Conservation (phyloP, 2,797 vertebrate species). For the Cichlasoma orientale region DNA sequence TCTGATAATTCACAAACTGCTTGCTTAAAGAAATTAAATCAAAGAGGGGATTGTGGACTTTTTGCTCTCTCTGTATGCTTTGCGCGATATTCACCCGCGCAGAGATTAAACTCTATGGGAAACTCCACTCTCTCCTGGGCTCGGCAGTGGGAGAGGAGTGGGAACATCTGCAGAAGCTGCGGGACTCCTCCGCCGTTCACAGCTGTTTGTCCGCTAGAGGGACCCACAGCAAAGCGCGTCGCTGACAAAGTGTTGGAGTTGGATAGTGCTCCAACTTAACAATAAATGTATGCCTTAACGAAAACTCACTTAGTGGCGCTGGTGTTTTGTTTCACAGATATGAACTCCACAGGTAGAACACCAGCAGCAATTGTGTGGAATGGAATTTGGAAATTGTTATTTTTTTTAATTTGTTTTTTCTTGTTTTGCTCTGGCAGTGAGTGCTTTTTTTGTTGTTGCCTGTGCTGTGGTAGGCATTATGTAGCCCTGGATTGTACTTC, state of each 20-base stretch:
- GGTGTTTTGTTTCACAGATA: background rate
- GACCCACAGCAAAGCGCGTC: constrained; percentile 78
- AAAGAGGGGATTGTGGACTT: too few species aligned
- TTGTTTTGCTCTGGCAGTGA: background rate
- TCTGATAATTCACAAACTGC: background rate
- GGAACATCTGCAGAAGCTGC: constrained; percentile 46
- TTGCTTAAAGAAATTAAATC: background rate
- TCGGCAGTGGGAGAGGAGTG: constrained; percentile 1
- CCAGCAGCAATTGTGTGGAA: background rate
- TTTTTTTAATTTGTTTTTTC: background rate
- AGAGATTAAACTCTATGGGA: background rate
- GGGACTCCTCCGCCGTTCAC: background rate
- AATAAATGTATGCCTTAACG: background rate
- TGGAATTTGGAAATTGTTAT: background rate
- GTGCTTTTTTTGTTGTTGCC: background rate
- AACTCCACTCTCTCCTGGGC: background rate
- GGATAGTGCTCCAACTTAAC: background rate
- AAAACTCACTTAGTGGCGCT: background rate
- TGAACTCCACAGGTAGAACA: background rate
- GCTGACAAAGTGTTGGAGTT: too few species aligned
- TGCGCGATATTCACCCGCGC: constrained; percentile 6
- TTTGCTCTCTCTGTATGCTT: background rate
- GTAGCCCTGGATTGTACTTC: background rate
- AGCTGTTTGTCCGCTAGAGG: constrained; percentile 76
- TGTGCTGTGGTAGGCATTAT: background rate